Evolutionary conservation across 2,113 vertebrate genomes (phyloP), one percentile per base, ranked within the genome.

Genomic region (Gymnorhina tibicen): DNA sequence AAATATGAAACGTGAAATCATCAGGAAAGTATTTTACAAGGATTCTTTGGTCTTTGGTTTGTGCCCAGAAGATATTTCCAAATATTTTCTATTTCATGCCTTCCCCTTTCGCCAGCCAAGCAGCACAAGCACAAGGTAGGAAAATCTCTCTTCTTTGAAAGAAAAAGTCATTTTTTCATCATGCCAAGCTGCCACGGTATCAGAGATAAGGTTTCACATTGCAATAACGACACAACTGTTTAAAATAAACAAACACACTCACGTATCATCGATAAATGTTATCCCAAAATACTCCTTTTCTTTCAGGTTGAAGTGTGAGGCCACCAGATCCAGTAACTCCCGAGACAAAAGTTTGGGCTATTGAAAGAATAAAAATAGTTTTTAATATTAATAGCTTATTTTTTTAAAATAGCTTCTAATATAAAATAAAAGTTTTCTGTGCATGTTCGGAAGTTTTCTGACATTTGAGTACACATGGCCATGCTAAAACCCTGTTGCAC

Each of bases 271-370:
- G 53, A 98, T 98, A 92, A 99, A 99, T 0, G 98, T 99, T 97
- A 99, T 98, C 90, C 99, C 99, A 98, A 99, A 99, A 95, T 99
- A 99, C 66, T 99, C 99, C 91, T 99, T 99, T 95, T 99, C 99
- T 91, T 99, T 99, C 73, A 99, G 98, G 97, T 98, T 99, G 95
- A 99, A 99, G 97, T 99, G 99, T 2, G 99, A 99, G 13, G 99
- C 98, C 96, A 99, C 99, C 70, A 99, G 97, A 95, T 99, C 99
- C 89, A 99, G 86, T 77, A 99, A 98, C 53, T 99, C 99, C 59
- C 98, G 98, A 64, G 99, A 99, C 96, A 99, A 95, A 93, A 99
- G 98, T 97, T 99, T 99, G 66, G 99, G 99, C 99, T 99, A 87
- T 87, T 70, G 78, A 83, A 81, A 95, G 89, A 50, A 96, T 46